These are phyloP conservation scores for Carlito syrichta DNA, from an alignment of 2,113 vertebrate species.

Conservation along the genomic window DNA sequence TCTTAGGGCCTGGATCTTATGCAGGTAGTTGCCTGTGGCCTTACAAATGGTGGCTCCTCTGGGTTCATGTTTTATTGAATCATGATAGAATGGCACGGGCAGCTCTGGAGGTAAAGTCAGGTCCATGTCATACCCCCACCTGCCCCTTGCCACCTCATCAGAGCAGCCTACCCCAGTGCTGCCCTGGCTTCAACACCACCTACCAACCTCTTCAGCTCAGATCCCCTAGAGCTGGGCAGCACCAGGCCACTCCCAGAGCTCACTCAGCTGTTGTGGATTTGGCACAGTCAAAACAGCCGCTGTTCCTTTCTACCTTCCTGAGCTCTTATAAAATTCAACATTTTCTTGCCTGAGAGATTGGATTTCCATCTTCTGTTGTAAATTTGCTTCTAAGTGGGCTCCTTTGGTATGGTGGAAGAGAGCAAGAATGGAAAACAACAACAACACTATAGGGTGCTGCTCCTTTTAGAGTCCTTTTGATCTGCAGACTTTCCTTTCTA, in stretches of 20 bases:
- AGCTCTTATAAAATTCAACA: slow-evolving; percentile 64
- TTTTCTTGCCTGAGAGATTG: slow-evolving; percentile 58
- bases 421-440: neutral
- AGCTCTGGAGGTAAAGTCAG: neutral
- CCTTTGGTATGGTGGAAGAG: neutral
- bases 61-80: slow-evolving; percentile 6
- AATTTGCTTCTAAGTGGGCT: slow-evolving; percentile 71
- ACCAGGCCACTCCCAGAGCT: neutral
- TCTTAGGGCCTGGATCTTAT: neutral
- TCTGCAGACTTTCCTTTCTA: neutral
- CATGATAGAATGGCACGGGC: slow-evolving; percentile 29
- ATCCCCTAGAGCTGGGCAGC: neutral
- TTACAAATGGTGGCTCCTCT: slow-evolving; percentile 16
- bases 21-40: neutral
- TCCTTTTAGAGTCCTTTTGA: neutral
- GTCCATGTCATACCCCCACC: neutral
- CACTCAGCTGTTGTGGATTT: slow-evolving; percentile 57
- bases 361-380: slow-evolving; percentile 70
- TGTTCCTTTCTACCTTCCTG: slow-evolving; percentile 61
- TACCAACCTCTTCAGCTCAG: slow-evolving; percentile 49
- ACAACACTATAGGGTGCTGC: neutral
- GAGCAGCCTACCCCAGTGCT: neutral
- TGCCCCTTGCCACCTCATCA: neutral
- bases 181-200: neutral
- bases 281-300: slow-evolving; percentile 67